These are phyloP conservation scores for Chaetodon auriga DNA, from an alignment of 2,113 vertebrate genomes.

Conservation along the genomic window DNA sequence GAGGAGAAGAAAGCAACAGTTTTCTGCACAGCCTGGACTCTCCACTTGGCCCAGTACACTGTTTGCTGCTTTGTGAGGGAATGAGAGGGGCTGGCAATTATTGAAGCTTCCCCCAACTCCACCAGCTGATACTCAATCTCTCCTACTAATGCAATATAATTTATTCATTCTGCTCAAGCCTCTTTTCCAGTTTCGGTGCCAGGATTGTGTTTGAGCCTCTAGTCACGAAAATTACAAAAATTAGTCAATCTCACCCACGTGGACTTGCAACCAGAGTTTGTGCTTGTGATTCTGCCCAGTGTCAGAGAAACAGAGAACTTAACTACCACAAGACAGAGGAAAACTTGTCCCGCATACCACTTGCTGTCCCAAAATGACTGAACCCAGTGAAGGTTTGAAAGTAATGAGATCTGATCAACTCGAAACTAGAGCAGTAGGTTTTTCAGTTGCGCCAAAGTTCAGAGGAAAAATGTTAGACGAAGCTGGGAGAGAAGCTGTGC, in stretches of 20 bases:
- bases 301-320: constrained; percentile 18
- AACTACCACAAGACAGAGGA: constrained; percentile 3
- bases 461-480: background rate
- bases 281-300: constrained; percentile 27
- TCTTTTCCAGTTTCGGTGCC: constrained; percentile 19
- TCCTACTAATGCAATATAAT: constrained; percentile 26
- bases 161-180: constrained; percentile 28
- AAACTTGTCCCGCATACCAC: background rate
- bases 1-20: background rate
- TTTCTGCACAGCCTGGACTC: constrained; percentile 15
- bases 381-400: constrained; percentile 15
- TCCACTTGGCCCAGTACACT: background rate
- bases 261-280: constrained; percentile 25
- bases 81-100: constrained; percentile 2
- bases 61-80: background rate
- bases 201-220: constrained; percentile 21
- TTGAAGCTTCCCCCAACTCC: background rate
- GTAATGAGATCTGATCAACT: constrained; percentile 27
- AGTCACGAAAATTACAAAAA: constrained; percentile 28
- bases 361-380: background rate
- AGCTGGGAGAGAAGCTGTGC: background rate
- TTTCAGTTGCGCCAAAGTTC: background rate
- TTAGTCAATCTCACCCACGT: constrained; percentile 26
- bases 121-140: constrained; percentile 14
- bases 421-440: background rate